A percentile compares a stretch with the other conserved stretches of the same genome.
Conservation (phyloP, 1,140 invertebrate species). For the Galleria mellonella region DNA sequence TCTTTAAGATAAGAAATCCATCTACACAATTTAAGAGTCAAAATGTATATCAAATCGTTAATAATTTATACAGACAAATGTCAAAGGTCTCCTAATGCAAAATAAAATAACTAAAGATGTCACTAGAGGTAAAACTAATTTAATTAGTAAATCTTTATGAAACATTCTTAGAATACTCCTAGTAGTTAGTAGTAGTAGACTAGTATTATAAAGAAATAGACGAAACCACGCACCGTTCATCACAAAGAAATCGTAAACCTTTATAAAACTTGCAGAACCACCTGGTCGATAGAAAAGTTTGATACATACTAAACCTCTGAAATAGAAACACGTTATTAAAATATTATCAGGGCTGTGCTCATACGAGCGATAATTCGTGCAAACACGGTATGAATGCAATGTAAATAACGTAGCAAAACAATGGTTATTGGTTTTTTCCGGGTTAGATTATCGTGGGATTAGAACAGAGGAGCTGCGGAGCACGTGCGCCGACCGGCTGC, state of each 20-base stretch:
- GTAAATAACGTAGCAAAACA: slow-evolving; percentile 49
- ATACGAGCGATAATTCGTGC: slow-evolving; percentile 38
- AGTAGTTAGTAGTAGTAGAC: too few relatives aligned
- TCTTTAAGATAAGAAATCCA: too few relatives aligned
- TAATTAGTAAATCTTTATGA: too few relatives aligned
- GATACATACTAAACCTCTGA: slow-evolving; percentile 25
- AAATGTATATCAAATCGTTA: too few relatives aligned
- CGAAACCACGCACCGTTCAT: slow-evolving; percentile 42
- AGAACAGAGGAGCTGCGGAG: slow-evolving; percentile 22
- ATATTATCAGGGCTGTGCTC: slow-evolving; percentile 37
- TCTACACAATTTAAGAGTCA: too few relatives aligned
- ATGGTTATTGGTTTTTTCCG: slow-evolving; percentile 58
- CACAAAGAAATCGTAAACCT: slow-evolving; percentile 1
- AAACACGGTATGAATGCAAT: slow-evolving; percentile 39
- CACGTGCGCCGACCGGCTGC: slow-evolving; percentile 32
- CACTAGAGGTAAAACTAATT: too few relatives aligned
- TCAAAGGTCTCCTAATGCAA: too few relatives aligned
- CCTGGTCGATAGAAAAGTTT: slow-evolving; percentile 16
- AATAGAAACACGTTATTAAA: slow-evolving; percentile 45
- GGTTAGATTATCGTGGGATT: slow-evolving; percentile 57
- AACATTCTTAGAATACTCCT: too few relatives aligned
- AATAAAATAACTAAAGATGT: too few relatives aligned
- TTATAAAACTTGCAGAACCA: background rate
- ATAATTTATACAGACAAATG: too few relatives aligned
- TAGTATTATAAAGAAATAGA: too few relatives aligned